Base-by-base conservation (phyloP, 1,140 invertebrate species). In the Oryctes rhinoceros region DNA sequence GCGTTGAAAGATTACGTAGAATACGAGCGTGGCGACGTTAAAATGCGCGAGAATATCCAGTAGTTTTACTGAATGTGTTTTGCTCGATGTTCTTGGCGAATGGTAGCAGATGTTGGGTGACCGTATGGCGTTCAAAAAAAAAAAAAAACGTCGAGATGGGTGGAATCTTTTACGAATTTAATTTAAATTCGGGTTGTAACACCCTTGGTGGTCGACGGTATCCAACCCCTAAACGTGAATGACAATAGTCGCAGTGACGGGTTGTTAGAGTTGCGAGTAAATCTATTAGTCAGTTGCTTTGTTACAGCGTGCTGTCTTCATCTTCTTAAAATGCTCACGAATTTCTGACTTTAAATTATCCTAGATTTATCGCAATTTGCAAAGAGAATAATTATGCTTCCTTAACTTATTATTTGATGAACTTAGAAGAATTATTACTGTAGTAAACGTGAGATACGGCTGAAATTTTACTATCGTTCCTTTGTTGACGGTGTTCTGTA, bases 91-190 rank as follows among this genome's bases (percentile, higher is more conserved):
- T 53, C n/a, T 53, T 9, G 9, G 9, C 4, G 49, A n/a, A 13
- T 13, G n/a, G 49, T 53, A 53, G 49, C 49, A 53, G 49, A 53
- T 53, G 49, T 53, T 9, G 13, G 2, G n/a, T 11, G 39, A 44
- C 39, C 39, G 39, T 44, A 44, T 44, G 39, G 49, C 13, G 49
- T 53, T 53, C n/a, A n/a, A n/a, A n/a, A n/a, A n/a, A n/a, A n/a
- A n/a, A 48, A 53, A n/a, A n/a, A 53, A 53, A 53, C 49, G n/a
- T n/a, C 49, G 4, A n/a, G 49, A 53, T 53, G 49, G 49, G 49
- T 53, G 49, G 15, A 53, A 53, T 53, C 13, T 53, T 53, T 53
- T n/a, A 53, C 49, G 11, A 53, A 53, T 53, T 53, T 53, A 53
- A 53, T 53, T 53, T 53, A n/a, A 53, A 53, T 53, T 53, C 49